Percentiles rank a stretch among this genome's conserved stretches.
phyloP scores from a whole-genome alignment of 2,797 vertebrate genomes.

The Salmo trutta region DNA sequence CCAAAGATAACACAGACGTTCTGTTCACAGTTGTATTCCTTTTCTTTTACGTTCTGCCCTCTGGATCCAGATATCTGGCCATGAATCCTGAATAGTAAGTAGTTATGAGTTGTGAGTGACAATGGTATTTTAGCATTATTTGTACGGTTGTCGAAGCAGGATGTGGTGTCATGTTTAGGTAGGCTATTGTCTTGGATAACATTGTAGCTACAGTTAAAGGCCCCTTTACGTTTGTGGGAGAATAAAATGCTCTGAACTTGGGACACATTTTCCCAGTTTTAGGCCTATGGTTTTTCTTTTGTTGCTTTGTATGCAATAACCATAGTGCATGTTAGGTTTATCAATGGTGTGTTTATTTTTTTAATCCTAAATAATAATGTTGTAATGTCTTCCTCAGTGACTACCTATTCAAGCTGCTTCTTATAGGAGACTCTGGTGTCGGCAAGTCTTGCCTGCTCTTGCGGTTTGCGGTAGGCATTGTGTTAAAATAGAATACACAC shows the following conservation, averaged over 20 bases:
- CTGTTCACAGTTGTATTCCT: background rate
- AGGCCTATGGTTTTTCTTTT: background rate
- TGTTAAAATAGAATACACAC: background rate
- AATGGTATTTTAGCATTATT: background rate
- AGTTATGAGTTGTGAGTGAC: constrained; percentile 8
- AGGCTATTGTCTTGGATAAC: background rate
- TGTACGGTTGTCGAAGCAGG: background rate
- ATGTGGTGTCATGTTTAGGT: background rate
- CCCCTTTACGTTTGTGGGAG: background rate
- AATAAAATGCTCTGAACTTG: background rate
- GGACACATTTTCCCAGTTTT: background rate
- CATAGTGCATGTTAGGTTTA: background rate
- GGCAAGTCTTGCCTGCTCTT: constrained; percentile 82
- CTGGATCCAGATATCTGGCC: constrained; percentile 9
- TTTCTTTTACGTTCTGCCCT: background rate
- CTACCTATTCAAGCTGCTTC: constrained; percentile 81
- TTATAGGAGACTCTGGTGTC: constrained; percentile 82
- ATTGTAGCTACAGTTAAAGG: background rate
- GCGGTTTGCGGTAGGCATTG: constrained; percentile 74
- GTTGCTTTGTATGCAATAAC: background rate
- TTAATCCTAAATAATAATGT: background rate
- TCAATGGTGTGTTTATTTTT: background rate
- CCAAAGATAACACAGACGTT: background rate
- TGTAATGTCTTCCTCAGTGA: constrained; percentile 60
- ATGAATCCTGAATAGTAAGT: constrained; percentile 86